These are phyloP conservation scores for Anthonomus grandis DNA, from an alignment of 1,140 invertebrate genomes.

Conservation along the genomic window DNA sequence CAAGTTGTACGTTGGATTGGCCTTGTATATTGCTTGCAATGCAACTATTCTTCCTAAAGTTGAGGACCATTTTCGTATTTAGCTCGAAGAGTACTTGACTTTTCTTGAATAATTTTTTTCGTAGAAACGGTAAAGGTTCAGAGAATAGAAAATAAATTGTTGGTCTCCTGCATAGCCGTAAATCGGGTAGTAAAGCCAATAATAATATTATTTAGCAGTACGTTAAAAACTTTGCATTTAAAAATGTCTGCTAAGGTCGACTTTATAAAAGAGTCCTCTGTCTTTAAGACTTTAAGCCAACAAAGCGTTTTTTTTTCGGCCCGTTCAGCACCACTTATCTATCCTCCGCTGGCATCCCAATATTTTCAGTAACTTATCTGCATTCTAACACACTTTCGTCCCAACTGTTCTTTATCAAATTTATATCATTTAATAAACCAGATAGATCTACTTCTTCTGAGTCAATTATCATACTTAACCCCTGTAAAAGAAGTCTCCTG, in stretches of 20 bases:
- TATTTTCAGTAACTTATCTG: constrained; percentile 4
- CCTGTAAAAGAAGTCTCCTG: background rate
- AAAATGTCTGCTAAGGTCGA: too few species aligned
- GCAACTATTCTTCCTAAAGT: background rate
- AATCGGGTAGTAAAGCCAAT: background rate
- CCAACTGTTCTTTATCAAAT: background rate
- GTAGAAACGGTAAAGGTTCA: background rate
- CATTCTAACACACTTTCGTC: background rate
- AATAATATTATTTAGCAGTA: background rate
- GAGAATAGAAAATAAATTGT: background rate
- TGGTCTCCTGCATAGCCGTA: background rate
- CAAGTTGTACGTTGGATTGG: background rate
- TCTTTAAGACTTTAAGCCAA: too few species aligned
- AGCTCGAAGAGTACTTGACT: background rate
- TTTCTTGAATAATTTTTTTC: background rate
- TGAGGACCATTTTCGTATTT: too few species aligned
- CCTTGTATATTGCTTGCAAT: background rate
- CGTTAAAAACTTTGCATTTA: too few species aligned
- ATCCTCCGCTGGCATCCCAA: too few species aligned
- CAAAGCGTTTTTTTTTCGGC: background rate
- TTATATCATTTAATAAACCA: constrained; percentile 2
- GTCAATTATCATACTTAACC: background rate
- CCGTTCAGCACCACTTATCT: background rate
- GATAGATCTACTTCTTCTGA: background rate
- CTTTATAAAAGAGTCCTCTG: too few species aligned